Conservation (phyloP, 1,140 invertebrate genomes). For the Aleiodes sp. region DNA sequence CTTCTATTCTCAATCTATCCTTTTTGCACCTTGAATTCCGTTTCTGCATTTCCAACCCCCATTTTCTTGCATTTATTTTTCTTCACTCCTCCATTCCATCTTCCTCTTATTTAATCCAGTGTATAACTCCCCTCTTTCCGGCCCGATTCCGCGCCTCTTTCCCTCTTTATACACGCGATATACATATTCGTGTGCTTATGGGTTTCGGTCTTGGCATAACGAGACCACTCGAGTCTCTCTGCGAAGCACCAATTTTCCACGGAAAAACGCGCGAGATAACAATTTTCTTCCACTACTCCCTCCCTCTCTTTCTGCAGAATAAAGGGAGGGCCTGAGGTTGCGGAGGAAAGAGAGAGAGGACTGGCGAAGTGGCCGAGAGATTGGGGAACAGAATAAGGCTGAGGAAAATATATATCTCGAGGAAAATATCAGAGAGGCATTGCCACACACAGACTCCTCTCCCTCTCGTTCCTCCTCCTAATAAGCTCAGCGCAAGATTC, state of each 20-base stretch:
- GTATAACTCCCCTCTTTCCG: neutral
- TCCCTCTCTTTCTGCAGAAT: no score
- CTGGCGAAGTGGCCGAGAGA: neutral
- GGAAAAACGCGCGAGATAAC: slow-evolving; percentile 7
- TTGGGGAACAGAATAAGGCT: neutral
- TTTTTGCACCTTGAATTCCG: slow-evolving; percentile 20
- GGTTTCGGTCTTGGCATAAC: slow-evolving; percentile 13
- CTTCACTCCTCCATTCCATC: slow-evolving; percentile 27
- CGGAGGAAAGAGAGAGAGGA: neutral
- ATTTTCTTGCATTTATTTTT: slow-evolving; percentile 20
- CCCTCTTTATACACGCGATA: neutral
- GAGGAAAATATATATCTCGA: neutral
- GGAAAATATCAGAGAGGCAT: neutral
- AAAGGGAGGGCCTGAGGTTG: no score
- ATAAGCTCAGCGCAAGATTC: slow-evolving; percentile 52
- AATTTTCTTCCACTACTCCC: slow-evolving; percentile 6
- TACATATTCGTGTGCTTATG: slow-evolving; percentile 2
- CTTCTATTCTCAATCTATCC: slow-evolving; percentile 15
- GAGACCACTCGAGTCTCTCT: slow-evolving; percentile 1
- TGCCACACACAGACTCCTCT: slow-evolving; percentile 40
- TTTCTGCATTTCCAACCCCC: slow-evolving; percentile 6
- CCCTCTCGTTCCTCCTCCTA: slow-evolving; percentile 53
- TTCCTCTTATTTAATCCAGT: slow-evolving; percentile 18
- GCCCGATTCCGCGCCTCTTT: neutral
- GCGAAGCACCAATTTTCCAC: slow-evolving; percentile 11